phyloP scores from a whole-genome alignment of 2,888 invertebrate species.

The Acleris sparsana region DNA sequence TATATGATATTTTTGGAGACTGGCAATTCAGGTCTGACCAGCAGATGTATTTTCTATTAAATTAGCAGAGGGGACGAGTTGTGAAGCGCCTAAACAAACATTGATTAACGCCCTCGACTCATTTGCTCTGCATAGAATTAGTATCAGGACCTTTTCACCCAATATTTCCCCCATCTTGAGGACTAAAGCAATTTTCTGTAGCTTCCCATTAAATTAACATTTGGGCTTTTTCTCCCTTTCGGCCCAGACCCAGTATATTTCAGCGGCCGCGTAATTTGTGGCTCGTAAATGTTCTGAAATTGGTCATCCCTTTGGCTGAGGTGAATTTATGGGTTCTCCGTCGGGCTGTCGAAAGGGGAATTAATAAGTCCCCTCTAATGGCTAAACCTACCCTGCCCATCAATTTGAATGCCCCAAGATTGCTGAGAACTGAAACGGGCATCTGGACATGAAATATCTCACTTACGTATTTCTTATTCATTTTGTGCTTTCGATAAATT shows the following conservation, averaged over 20 bases:
- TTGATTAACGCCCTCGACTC: constrained; percentile 72
- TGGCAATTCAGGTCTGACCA: too few relatives aligned
- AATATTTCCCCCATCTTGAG: constrained; percentile 75
- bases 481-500: constrained; percentile 68
- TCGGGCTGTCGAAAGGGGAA: constrained; percentile 83
- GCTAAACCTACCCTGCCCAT: constrained; percentile 82
- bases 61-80: constrained; percentile 23
- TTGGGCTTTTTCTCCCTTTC: constrained; percentile 76
- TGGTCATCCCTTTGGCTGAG: constrained; percentile 84
- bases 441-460: constrained; percentile 74
- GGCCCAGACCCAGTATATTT: constrained; percentile 79
- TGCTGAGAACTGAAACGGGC: constrained; percentile 71
- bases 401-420: constrained; percentile 82
- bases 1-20: too few relatives aligned
- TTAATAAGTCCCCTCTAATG: constrained; percentile 83
- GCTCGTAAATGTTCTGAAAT: constrained; percentile 84
- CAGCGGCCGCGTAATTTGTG: constrained; percentile 83
- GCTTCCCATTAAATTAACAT: constrained; percentile 82
- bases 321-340: constrained; percentile 82
- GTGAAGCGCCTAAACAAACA: constrained; percentile 68
- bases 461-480: constrained; percentile 70
- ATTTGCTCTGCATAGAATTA: constrained; percentile 80
- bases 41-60: constrained; percentile 8
- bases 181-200: constrained; percentile 77
- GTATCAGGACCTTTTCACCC: constrained; percentile 69